Evolutionary conservation across 2,113 vertebrate species (phyloP), one percentile per base, ranked within the genome.

Genomic region (Mormyrus iriodes): DNA sequence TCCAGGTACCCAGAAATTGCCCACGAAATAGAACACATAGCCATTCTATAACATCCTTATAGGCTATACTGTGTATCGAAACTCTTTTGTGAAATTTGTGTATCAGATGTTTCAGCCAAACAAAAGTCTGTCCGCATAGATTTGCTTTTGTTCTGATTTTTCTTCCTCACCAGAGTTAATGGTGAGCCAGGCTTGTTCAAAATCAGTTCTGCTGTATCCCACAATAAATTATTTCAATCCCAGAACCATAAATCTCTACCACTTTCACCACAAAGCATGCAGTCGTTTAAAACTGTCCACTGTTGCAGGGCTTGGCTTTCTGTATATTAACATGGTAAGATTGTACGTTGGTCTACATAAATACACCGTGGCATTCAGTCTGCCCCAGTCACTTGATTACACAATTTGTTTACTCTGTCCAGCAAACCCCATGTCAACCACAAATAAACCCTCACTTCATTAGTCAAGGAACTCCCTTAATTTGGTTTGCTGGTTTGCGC

Each of bases 241-340:
- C 9, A 24, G 82, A 17, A 84, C 42, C 44, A 84, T 84, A 84
- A 84, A 84, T 48, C 44, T 86, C 48, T 52, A 86, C 49, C 49
- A 86, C 46, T 58, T 87, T 87, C 86, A 58, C 35, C 86, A 87
- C 44, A 87, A 87, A 87, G 44, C 52, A 87, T 49, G 52, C 52
- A 52, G 84, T 17, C 27, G 1, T 86, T 85, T 51, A 86, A 49
- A 86, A 31, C 24, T 86, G 84, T 86, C 44, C 44, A 48, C 39
- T 86, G 84, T 51, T 86, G 84, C 49, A n/a, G n/a, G 84, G 49
- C 49, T 27, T 49, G 73, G 13, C 52, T 61, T 49, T 87, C 31
- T 42, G 39, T 39, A 58, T 39, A 61, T 87, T 49, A 87, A 27
- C 51, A 58, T 39, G 24, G 53, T 58, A 21, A 87, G 42, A 35